These are phyloP conservation scores for Platynereis dumerilii DNA, from an alignment of 2,888 invertebrate species.

Conservation along the genomic window DNA sequence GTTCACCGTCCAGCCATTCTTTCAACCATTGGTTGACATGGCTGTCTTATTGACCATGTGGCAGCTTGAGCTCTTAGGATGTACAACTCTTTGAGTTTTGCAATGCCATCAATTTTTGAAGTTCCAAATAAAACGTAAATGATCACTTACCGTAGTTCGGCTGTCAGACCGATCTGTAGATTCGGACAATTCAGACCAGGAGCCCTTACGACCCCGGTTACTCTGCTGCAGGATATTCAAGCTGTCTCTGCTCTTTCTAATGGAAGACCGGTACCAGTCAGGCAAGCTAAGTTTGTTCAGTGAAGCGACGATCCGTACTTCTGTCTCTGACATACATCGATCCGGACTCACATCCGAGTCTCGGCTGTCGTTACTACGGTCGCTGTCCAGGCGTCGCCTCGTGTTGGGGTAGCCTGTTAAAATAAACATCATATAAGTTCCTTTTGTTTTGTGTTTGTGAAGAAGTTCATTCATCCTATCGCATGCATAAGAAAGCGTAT, in stretches of 20 bases:
- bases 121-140: no score
- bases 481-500: no score
- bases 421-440: no score
- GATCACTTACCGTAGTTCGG: not conserved
- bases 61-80: no score
- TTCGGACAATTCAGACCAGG: not conserved
- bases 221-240: slow-evolving; percentile 21
- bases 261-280: slow-evolving; percentile 82
- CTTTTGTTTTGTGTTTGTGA: no score
- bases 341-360: slow-evolving; percentile 17
- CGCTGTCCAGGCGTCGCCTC: not conserved
- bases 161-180: not conserved
- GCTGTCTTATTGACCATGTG: no score
- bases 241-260: slow-evolving; percentile 14
- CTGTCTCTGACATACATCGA: slow-evolving; percentile 89
- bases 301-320: slow-evolving; percentile 89
- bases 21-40: no score
- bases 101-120: no score
- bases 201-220: slow-evolving; percentile 9
- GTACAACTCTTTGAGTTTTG: no score
- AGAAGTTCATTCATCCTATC: no score
- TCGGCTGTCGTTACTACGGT: not conserved
- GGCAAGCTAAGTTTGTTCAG: slow-evolving; percentile 92
- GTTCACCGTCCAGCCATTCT: no score
- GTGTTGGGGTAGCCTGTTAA: slow-evolving; percentile 10